Base-by-base conservation (phyloP, 2,888 invertebrate species). In the Melanotus villosus region DNA sequence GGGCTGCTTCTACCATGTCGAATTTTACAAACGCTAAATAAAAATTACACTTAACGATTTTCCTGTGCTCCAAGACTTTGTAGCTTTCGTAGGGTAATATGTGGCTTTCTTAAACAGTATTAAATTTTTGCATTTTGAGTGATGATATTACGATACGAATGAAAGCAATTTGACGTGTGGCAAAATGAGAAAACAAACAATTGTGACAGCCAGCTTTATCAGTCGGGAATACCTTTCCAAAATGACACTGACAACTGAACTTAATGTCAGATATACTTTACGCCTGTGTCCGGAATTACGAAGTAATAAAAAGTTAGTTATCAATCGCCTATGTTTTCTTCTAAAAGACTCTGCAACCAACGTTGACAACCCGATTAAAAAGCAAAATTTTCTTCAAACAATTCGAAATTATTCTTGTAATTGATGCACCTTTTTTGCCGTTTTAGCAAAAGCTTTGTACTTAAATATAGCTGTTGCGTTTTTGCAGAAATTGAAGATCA, bases 401-500 rank as follows among this genome's bases (percentile, higher is more conserved):
- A n/a, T n/a, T n/a, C n/a, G n/a, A n/a, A n/a, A n/a, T n/a, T n/a
- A n/a, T n/a, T n/a, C n/a, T n/a, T n/a, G n/a, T n/a, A n/a, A n/a
- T n/a, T n/a, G n/a, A n/a, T n/a, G n/a, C n/a, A n/a, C n/a, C n/a
- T n/a, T n/a, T n/a, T n/a, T n/a, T n/a, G n/a, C n/a, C n/a, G n/a
- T n/a, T n/a, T n/a, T n/a, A n/a, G n/a, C n/a, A n/a, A n/a, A n/a
- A n/a, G n/a, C n/a, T n/a, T n/a, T n/a, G n/a, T n/a, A n/a, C n/a
- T n/a, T n/a, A n/a, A n/a, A n/a, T n/a, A n/a, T n/a, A n/a, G n/a
- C n/a, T n/a, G n/a, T n/a, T n/a, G n/a, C n/a, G 9, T 32, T 6
- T 52, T 56, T 66, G n/a, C 62, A 86, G 86, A 85, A 75, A 83
- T 86, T 60, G 85, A 84, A 62, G 80, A 85, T 65, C 83, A 86